Percentiles rank a stretch among this genome's conserved stretches.
Evolutionary conservation across 2,113 vertebrate species (phyloP).

Genomic region (Podilymbus podiceps): DNA sequence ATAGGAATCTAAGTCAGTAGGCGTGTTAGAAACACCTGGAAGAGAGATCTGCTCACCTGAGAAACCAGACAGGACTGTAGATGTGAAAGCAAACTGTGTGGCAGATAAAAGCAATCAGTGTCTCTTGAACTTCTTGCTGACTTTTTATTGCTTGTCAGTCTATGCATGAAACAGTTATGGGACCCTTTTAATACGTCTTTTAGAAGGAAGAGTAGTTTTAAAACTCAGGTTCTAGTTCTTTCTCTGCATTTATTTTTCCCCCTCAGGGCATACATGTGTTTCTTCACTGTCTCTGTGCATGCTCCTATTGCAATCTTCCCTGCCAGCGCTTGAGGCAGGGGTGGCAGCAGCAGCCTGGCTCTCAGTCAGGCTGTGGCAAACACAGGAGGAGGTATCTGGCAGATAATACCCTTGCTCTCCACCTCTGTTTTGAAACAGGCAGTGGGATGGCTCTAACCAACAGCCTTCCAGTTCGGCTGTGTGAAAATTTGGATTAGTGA

Average conservation of each 20-base stretch:
- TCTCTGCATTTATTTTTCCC: not conserved
- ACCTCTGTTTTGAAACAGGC: not conserved
- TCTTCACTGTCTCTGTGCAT: not conserved
- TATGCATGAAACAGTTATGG: not conserved
- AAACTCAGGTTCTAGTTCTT: not conserved
- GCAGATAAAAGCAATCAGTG: not conserved
- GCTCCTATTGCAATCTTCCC: not conserved
- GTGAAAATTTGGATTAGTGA: not conserved
- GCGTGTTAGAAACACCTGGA: not conserved
- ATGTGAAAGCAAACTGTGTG: not conserved
- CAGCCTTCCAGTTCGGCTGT: not conserved
- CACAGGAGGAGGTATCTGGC: not conserved
- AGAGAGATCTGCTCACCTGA: not conserved
- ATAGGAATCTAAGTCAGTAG: not conserved
- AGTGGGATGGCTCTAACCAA: not conserved
- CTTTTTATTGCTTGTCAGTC: not conserved
- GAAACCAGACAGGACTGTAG: not conserved
- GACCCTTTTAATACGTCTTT: not conserved
- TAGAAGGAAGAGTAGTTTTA: not conserved
- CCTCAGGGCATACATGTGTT: not conserved
- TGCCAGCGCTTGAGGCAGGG: not conserved
- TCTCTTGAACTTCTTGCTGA: not conserved
- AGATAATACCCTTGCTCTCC: not conserved
- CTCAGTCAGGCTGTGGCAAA: not conserved
- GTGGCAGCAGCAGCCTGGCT: not conserved